A percentile compares a stretch with the other conserved stretches of the same genome.
Conservation (phyloP, 2,797 vertebrate genomes). For the Sus cebifrons region DNA sequence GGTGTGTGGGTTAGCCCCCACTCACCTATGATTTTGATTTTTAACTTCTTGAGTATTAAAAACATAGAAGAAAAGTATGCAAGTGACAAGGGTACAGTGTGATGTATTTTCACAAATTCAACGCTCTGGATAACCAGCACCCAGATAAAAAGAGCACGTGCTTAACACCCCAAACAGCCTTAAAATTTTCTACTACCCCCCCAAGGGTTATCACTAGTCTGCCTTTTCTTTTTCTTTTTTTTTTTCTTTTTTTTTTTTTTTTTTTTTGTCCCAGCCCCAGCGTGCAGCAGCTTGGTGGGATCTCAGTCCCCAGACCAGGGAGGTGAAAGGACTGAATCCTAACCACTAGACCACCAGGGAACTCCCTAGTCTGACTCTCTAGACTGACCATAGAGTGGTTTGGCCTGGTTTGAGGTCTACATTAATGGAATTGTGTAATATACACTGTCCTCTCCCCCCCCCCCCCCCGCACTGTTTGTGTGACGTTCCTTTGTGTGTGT, state of each 20-base stretch:
- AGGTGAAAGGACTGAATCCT: too few species aligned
- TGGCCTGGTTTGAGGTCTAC: neutral
- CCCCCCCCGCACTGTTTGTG: neutral
- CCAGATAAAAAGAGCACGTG: neutral
- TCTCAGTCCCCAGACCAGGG: too few species aligned
- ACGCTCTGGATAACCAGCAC: neutral
- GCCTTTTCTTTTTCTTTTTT: too few species aligned
- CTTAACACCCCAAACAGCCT: neutral
- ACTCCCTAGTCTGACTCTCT: too few species aligned
- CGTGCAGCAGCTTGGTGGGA: too few species aligned
- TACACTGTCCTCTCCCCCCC: neutral
- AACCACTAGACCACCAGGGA: too few species aligned
- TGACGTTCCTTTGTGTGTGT: too few species aligned
- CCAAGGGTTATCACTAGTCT: neutral
- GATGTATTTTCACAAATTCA: neutral
- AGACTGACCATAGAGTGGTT: neutral
- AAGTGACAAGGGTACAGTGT: neutral
- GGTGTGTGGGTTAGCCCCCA: neutral
- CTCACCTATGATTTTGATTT: neutral
- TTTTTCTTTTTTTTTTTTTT: too few species aligned
- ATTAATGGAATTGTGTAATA: neutral
- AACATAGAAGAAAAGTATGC: neutral
- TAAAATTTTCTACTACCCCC: neutral
- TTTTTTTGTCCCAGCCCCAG: too few species aligned
- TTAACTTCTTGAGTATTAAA: neutral